phyloP scores from a whole-genome alignment of 1,140 invertebrate species.

The Zaprionus tsacasi region DNA sequence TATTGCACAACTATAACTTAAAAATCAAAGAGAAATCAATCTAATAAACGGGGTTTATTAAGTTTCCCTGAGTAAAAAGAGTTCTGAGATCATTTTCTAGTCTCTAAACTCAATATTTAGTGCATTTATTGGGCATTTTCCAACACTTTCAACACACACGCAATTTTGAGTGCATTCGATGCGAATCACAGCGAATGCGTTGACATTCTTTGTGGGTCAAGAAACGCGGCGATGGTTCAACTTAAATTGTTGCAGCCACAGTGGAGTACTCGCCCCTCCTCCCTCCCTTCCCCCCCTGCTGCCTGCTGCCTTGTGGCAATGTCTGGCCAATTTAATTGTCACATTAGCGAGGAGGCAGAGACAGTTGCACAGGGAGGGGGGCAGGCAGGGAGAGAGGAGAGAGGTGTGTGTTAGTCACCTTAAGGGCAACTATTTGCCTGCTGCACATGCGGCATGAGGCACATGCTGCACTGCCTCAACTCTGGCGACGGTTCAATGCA shows the following conservation, averaged over 20 bases:
- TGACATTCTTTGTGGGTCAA: slow-evolving; percentile 12
- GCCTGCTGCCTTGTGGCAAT: slow-evolving; percentile 5
- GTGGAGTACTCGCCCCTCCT: no score
- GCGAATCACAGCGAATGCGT: neutral
- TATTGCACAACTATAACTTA: no score
- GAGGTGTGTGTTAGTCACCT: slow-evolving; percentile 58
- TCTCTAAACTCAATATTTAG: no score
- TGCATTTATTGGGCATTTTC: neutral
- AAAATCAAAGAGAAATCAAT: no score
- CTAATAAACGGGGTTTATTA: no score
- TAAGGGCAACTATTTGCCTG: slow-evolving; percentile 71
- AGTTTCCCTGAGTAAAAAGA: no score
- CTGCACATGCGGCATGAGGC: neutral
- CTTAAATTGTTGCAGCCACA: slow-evolving; percentile 32
- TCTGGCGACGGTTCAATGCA: slow-evolving; percentile 44
- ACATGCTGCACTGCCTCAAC: slow-evolving; percentile 27
- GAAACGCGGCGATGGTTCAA: slow-evolving; percentile 13
- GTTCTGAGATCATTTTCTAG: no score
- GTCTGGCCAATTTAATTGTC: slow-evolving; percentile 69
- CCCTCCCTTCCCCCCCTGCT: neutral
- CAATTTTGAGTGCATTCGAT: neutral
- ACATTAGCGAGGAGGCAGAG: slow-evolving; percentile 51
- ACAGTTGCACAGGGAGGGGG: slow-evolving; percentile 1
- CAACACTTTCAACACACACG: neutral
- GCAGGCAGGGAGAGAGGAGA: neutral